Evolutionary conservation across 2,797 vertebrate species (phyloP).

Genomic region (Coluber constrictor): DNA sequence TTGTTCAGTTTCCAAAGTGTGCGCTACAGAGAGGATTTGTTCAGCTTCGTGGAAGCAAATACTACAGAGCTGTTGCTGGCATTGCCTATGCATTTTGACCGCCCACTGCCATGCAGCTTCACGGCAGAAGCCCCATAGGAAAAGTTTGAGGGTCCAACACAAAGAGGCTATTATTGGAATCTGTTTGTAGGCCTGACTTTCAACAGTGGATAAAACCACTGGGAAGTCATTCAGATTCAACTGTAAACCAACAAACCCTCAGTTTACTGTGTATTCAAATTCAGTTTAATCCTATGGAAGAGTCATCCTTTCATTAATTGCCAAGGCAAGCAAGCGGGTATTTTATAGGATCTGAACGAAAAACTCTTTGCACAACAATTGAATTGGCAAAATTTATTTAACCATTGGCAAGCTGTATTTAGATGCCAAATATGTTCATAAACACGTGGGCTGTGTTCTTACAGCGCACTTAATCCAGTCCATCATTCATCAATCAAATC

Average conservation of each 20-base stretch:
- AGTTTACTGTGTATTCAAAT: background rate
- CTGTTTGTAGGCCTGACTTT: conserved; percentile 51
- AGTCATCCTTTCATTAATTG: conserved; percentile 19
- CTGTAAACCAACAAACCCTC: background rate
- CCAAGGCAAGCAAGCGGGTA: background rate
- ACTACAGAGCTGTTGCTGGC: conserved; percentile 57
- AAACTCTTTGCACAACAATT: background rate
- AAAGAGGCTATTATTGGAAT: conserved; percentile 45
- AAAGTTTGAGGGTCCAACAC: conserved; percentile 51
- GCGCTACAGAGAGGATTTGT: conserved; percentile 46
- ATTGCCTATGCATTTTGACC: conserved; percentile 45
- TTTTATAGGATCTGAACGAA: background rate
- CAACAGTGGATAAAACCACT: background rate
- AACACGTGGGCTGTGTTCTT: background rate
- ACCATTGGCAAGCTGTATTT: background rate
- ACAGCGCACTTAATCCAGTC: background rate
- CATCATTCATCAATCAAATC: background rate
- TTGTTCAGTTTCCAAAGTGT: conserved; percentile 39
- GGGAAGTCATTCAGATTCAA: conserved; percentile 35
- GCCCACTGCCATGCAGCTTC: conserved; percentile 45
- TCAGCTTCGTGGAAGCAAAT: conserved; percentile 50
- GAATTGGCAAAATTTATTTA: background rate
- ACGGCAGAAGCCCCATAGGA: conserved; percentile 46
- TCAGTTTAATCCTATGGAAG: conserved; percentile 10
- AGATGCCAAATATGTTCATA: background rate